These are phyloP conservation scores for Acropternis orthonyx DNA, from an alignment of 2,797 vertebrate genomes.

Conservation along the genomic window DNA sequence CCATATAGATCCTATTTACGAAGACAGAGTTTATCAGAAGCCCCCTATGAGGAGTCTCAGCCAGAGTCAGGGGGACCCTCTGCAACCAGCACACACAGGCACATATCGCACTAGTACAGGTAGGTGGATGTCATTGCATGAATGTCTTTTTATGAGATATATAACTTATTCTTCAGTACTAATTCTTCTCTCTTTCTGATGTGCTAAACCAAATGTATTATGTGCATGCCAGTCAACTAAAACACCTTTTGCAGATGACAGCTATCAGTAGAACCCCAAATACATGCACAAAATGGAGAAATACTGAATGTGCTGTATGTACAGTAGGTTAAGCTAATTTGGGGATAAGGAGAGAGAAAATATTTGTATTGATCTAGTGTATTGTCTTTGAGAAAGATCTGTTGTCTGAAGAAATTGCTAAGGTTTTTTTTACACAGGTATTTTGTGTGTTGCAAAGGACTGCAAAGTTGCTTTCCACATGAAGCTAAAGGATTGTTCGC, in stretches of 20 bases:
- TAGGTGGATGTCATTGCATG: conserved; percentile 69
- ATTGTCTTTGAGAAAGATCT: background rate
- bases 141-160: background rate
- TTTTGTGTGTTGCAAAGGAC: background rate
- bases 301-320: background rate
- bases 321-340: background rate
- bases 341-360: background rate
- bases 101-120: conserved; percentile 95
- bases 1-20: conserved; percentile 97
- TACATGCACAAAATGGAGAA: accelerated
- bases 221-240: background rate
- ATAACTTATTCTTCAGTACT: background rate
- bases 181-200: background rate
- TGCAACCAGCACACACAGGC: conserved; percentile 84
- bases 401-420: background rate
- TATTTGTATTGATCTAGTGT: background rate
- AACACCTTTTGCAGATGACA: background rate
- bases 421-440: background rate
- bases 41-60: conserved; percentile 96
- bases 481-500: background rate
- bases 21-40: conserved; percentile 96
- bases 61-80: conserved; percentile 93
- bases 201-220: background rate
- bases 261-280: background rate
- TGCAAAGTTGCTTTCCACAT: background rate